A percentile compares a stretch with the other conserved stretches of the same genome.
Conservation (phyloP, 1,140 invertebrate genomes). For the Caenorhabditis remanei region DNA sequence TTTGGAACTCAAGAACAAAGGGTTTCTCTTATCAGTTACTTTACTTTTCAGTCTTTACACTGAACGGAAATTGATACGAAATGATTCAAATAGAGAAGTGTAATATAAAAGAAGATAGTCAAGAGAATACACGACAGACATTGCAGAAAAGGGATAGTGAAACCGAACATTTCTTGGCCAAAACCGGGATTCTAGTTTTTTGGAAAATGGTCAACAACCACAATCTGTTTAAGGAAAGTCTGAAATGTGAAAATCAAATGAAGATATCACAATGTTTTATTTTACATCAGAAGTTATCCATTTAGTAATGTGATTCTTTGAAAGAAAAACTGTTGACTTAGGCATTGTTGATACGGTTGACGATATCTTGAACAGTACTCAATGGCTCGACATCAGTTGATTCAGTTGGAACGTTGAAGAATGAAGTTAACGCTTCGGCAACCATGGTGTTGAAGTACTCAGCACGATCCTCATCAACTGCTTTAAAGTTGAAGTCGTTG, state of each 20-base stretch:
- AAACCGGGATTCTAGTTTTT: background rate
- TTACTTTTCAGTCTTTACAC: background rate
- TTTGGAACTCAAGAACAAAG: constrained; percentile 33
- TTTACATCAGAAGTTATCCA: too few relatives aligned
- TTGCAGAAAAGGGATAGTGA: background rate
- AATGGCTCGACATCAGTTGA: background rate
- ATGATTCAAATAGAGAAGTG: background rate
- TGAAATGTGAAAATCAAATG: too few relatives aligned
- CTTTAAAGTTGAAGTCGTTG: constrained; percentile 6
- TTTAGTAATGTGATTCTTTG: too few relatives aligned
- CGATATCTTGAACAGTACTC: constrained; percentile 41
- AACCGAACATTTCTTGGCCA: background rate
- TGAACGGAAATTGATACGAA: background rate
- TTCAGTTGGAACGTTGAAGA: constrained; percentile 14
- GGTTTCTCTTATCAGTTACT: constrained; percentile 23
- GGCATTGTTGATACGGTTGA: background rate
- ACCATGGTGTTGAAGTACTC: constrained; percentile 19
- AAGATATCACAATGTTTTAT: too few relatives aligned
- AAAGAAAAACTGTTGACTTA: background rate
- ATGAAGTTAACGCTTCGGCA: background rate
- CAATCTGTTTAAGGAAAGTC: too few relatives aligned
- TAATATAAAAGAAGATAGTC: background rate
- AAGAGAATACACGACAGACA: background rate
- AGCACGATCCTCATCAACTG: background rate
- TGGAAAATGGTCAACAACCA: background rate